Evolutionary conservation across 2,113 vertebrate species (phyloP), one percentile per base, ranked within the genome.

Genomic region (Nannospalax galili): DNA sequence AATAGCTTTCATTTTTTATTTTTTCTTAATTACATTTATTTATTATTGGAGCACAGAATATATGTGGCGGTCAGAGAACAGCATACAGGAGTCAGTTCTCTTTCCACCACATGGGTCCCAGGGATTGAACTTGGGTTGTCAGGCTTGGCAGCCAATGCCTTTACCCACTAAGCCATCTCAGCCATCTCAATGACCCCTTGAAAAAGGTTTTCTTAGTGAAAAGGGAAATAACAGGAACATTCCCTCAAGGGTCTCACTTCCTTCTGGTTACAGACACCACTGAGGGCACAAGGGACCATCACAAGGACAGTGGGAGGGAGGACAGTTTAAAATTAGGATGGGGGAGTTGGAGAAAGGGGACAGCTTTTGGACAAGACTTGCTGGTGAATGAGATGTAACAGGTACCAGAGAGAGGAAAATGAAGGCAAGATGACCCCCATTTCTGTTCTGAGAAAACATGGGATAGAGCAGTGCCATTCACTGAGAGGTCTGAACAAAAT

Each of bases 371-470:
- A 48, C 73, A 30, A 82, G 65, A 65, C 7, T 60, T 60, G 32
- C 35, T 52, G 77, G 48, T 17, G 48, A 30, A 1, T 20, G 64
- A 7, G 9, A 56, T 0, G 0, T 1, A 0, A 24, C 45, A 24
- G n/a, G 20, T 32, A 8, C 0, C 11, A 8, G 11, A 64, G n/a
- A 75, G 64, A 42, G 56, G 64, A 67, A 42, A 22, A 62, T 69
- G 52, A 52, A 58, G 22, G 32, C 35, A 32, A 20, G 58, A 19
- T 40, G 80, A 35, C 26, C 3, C 28, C 48, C 56, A 22, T 28
- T 62, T 77, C 32, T 8, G 37, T 82, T 28, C 15, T 42, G 6
- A 81, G 84, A 37, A 48, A 19, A 60, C 1, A 12, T 30, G 26
- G 40, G 30, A 5, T 5, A 9, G 22, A n/a, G 30, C 2, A 4